Evolutionary conservation across 2,113 vertebrate genomes (phyloP).

Genomic region (Kryptolebias marmoratus): DNA sequence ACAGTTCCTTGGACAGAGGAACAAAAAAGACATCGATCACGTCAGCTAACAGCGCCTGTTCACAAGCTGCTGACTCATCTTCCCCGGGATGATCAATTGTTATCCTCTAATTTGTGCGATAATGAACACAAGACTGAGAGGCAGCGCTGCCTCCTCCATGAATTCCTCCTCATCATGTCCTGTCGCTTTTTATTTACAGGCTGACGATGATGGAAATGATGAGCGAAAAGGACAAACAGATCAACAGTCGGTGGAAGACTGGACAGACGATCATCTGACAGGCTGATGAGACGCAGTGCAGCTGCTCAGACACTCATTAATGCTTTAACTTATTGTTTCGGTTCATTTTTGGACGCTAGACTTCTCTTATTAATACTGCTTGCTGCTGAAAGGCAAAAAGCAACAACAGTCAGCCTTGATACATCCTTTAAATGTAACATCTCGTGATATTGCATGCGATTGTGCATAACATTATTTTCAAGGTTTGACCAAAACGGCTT

Average conservation of each 20-base stretch:
- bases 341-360: neutral
- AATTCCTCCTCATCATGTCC: slow-evolving; percentile 31
- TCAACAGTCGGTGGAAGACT: neutral
- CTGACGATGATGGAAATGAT: neutral
- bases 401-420: too few relatives aligned
- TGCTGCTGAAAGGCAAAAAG: too few relatives aligned
- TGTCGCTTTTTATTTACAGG: slow-evolving; percentile 32
- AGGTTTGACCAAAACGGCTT: too few relatives aligned
- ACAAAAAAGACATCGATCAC: slow-evolving; percentile 44
- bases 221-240: slow-evolving; percentile 11
- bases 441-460: too few relatives aligned
- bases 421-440: too few relatives aligned
- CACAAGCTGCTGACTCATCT: slow-evolving; percentile 42
- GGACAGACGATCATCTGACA: neutral
- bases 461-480: too few relatives aligned
- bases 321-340: too few relatives aligned
- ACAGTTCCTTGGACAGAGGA: slow-evolving; percentile 21
- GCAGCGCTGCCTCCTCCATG: slow-evolving; percentile 9
- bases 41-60: slow-evolving; percentile 33
- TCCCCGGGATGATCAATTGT: slow-evolving; percentile 36
- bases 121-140: slow-evolving; percentile 45
- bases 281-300: neutral
- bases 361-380: neutral
- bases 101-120: slow-evolving; percentile 30
- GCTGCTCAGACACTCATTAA: neutral